Evolutionary conservation across 2,113 vertebrate genomes (phyloP), one percentile per base, ranked within the genome.

Genomic region (Cricetomys ansorgei): DNA sequence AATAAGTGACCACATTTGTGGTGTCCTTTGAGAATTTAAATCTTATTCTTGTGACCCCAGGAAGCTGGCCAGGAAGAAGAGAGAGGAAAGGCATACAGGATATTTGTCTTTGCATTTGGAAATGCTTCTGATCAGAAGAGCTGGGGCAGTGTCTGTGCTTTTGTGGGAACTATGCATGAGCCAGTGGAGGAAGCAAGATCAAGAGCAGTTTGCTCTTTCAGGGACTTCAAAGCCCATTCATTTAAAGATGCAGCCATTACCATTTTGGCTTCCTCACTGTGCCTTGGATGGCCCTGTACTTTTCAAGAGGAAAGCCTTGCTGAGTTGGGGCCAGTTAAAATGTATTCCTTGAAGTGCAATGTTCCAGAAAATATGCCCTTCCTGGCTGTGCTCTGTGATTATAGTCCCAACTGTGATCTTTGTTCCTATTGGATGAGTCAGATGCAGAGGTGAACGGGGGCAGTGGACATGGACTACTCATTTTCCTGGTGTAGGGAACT

Each of bases 161-260:
- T 95, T 92, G 91, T 97, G 91, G 92, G 64, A 97, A 97, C 84
- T 96, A 92, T 95, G 97, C 98, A 97, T 97, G 89, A 97, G 96
- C 96, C 94, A 92, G 31, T 79, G 65, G 96, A 96, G 95, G 98
- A 98, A 97, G 72, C 0, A 10, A 98, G 94, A 97, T 95, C 92
- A 97, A 98, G 90, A 95, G 87, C 85, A 91, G 57, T 87, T 76
- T 96, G 96, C 89, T 98, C 17, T 98, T 98, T 98, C 83, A 97
- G 95, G 45, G 72, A 97, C 97, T 92, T 95, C 95, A 98, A 98
- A 98, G 88, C 62, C 94, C 64, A 97, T 98, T 97, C 97, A 95
- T 88, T 34, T 94, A 95, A 97, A 96, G 94, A 92, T 76, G 53
- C 79, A 96, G 88, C 89, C 94, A 10, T 88, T 97, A 94, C 62